phyloP scores from a whole-genome alignment of 2,888 invertebrate species.

The Dysmachus trigonus region DNA sequence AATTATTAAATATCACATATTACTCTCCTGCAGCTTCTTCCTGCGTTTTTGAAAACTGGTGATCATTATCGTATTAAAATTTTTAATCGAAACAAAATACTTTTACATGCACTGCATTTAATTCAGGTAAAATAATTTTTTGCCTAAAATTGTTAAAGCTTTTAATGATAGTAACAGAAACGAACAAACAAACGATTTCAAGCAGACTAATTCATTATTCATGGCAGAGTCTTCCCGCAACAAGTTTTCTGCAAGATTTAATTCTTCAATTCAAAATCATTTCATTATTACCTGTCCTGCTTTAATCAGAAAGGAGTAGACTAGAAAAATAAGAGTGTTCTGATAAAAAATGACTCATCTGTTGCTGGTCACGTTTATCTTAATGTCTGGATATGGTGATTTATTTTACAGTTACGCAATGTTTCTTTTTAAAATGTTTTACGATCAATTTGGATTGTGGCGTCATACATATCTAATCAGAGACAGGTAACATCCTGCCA shows the following conservation, averaged over 20 bases:
- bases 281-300: not conserved
- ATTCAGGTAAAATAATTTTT: too few relatives aligned
- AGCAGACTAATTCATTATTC: not conserved
- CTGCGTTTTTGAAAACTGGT: too few relatives aligned
- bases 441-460: not conserved
- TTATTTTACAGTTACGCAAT: not conserved
- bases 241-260: not conserved
- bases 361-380: not conserved
- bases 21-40: too few relatives aligned
- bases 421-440: not conserved
- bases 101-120: too few relatives aligned
- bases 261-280: not conserved
- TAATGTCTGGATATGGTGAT: not conserved
- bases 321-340: not conserved
- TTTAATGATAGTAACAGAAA: not conserved
- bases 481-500: too few relatives aligned
- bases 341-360: not conserved
- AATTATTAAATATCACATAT: too few relatives aligned
- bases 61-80: too few relatives aligned
- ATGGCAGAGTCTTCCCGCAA: not conserved
- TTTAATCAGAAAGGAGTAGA: not conserved
- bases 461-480: not conserved
- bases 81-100: not conserved
- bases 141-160: not conserved
- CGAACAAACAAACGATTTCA: not conserved